Base-by-base conservation (phyloP, 2,888 invertebrate genomes). In the Kryphioiulus occultus region DNA sequence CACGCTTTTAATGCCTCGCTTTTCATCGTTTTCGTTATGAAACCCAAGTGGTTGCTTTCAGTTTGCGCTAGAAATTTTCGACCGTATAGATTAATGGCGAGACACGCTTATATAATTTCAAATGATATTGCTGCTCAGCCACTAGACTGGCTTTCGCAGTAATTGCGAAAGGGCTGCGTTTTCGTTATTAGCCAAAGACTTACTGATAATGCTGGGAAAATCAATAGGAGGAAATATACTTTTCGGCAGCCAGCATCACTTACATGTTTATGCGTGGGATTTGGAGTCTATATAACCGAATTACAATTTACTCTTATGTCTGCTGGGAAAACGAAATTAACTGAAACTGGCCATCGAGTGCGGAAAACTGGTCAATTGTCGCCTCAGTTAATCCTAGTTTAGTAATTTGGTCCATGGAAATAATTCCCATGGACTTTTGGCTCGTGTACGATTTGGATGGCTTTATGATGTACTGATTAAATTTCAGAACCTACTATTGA, bases 21-120 rank as follows among this genome's bases (percentile, higher is more conserved):
- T 68, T 68, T 68, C 68, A 68, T 68, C 68, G 68, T 68, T 68
- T 68, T 68, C 22, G 26, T 7, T 26, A n/a, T 68, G 7, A 68
- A 68, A 68, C 68, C 68, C 68, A 68, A 68, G 68, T 68, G 68
- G 68, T 68, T 68, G 68, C 68, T 68, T 26, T 68, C 26, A 68
- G 68, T 68, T 68, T 68, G 68, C 7, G 22, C 4, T 22, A 68
- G 68, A 68, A 68, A 68, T 68, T 7, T 26, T 68, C 68, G 5
- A 68, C 68, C 68, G 68, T 26, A 68, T 26, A n/a, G 1, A 53
- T n/a, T 10, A 7, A 53, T n/a, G 22, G 68, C 26, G 68, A 68
- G 26, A n/a, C 26, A 68, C 2, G n/a, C 59, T 59, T 22, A 7
- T 22, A 35, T 35, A 68, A 68, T 68, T 68, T 68, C 7, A 68